Evolutionary conservation across 1,140 invertebrate genomes (phyloP).

Genomic region (Formica selysi): DNA sequence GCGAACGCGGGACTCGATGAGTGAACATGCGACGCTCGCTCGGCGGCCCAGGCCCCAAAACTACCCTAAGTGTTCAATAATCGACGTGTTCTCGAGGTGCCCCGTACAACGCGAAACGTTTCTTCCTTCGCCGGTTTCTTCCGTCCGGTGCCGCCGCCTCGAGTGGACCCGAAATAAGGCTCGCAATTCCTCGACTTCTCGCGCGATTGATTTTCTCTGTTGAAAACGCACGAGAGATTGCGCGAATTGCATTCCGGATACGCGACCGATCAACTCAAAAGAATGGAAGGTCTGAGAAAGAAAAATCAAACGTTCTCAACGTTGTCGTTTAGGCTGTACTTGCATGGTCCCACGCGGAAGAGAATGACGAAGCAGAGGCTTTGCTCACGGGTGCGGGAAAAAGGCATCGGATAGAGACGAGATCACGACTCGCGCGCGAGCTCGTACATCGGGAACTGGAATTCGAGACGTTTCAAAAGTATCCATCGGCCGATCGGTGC

Average conservation of each 20-base stretch:
- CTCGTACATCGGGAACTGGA: slow-evolving; percentile 15
- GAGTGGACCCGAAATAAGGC: background rate
- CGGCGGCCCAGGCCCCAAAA: slow-evolving; percentile 81
- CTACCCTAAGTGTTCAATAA: slow-evolving; percentile 85
- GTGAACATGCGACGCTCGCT: slow-evolving; percentile 67
- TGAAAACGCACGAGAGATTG: slow-evolving; percentile 42
- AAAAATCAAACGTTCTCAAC: background rate
- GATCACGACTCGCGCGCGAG: background rate
- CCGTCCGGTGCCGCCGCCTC: slow-evolving; percentile 27
- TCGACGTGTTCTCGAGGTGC: slow-evolving; percentile 80
- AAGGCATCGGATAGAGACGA: background rate
- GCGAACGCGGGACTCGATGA: slow-evolving; percentile 25
- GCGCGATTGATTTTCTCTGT: slow-evolving; percentile 63
- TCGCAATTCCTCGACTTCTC: slow-evolving; percentile 54
- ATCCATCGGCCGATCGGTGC: background rate
- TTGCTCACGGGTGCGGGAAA: background rate
- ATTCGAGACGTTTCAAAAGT: slow-evolving; percentile 29
- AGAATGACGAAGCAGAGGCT: background rate
- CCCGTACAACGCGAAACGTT: slow-evolving; percentile 70
- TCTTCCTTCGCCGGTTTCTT: slow-evolving; percentile 73
- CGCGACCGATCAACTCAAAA: background rate
- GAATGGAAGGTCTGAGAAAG: background rate
- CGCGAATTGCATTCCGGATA: background rate
- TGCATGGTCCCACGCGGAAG: background rate
- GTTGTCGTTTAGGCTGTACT: background rate